phyloP scores from a whole-genome alignment of 2,888 invertebrate genomes.

The Dexiosoma caninum region DNA sequence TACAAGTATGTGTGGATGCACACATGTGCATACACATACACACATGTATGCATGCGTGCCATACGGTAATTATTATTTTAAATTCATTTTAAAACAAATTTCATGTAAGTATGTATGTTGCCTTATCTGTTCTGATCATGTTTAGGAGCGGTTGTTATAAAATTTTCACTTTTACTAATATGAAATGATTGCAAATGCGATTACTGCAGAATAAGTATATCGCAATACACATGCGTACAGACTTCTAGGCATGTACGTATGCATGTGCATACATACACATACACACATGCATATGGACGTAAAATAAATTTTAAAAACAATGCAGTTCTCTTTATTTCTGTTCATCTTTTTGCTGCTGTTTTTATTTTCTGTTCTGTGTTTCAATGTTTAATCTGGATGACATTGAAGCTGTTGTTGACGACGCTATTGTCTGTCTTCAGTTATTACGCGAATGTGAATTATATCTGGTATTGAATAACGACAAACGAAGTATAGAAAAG shows the following conservation, averaged over 20 bases:
- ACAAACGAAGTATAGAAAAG: not conserved
- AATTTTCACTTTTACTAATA: conserved; percentile 17
- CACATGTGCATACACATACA: not conserved
- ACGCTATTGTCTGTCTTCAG: conserved; percentile 13
- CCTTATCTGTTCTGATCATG: not conserved
- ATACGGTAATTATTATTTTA: conserved; percentile 20
- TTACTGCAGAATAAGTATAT: not conserved
- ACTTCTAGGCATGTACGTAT: no score
- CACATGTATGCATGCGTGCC: not conserved
- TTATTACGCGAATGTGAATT: conserved; percentile 51
- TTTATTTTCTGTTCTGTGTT: not conserved
- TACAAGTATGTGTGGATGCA: not conserved
- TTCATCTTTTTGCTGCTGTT: not conserved
- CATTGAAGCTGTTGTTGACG: conserved; percentile 54
- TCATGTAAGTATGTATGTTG: not conserved
- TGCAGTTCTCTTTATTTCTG: not conserved
- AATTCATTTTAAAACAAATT: not conserved
- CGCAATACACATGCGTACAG: not conserved
- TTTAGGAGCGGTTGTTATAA: not conserved
- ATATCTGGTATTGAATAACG: conserved; percentile 37
- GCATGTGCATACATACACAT: not conserved
- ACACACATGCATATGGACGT: not conserved
- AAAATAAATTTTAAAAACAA: conserved; percentile 1
- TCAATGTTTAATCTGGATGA: conserved; percentile 53
- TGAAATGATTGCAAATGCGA: not conserved